Conservation (phyloP, 37 sponge, comb jelly and placozoan genomes). For the Chondrilla cf. caribensis region DNA sequence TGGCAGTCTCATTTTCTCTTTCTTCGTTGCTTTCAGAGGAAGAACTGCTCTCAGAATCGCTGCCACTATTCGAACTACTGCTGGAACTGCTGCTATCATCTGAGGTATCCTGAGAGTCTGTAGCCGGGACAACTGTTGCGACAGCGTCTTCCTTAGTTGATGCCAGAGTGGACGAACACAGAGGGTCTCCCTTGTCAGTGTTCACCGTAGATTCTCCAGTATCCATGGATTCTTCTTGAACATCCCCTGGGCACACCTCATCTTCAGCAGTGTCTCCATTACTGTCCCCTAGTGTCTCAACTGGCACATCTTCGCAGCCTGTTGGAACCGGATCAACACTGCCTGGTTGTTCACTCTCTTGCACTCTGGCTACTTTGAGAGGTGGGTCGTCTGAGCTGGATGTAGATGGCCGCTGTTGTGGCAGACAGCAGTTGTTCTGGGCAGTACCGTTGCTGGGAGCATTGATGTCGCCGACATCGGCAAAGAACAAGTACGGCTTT, state of each 20-base stretch:
- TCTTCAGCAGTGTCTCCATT: neutral
- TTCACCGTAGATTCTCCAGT: neutral
- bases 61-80: conserved; percentile 23
- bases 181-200: neutral
- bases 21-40: conserved; percentile 1
- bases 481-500: conserved; percentile 91
- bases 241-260: neutral
- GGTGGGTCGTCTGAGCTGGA: neutral
- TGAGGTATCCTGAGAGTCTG: conserved; percentile 11
- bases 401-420: neutral
- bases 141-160: neutral
- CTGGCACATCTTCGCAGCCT: neutral
- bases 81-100: conserved; percentile 36
- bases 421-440: neutral
- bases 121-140: neutral
- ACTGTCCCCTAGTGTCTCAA: neutral
- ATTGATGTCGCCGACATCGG: conserved; percentile 84
- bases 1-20: neutral
- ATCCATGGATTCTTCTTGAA: neutral
- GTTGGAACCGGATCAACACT: neutral
- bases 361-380: neutral
- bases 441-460: conserved; percentile 51
- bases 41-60: neutral
- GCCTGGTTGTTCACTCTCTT: neutral
- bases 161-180: neutral